Evolutionary conservation across 2,888 invertebrate species (phyloP), one percentile per base, ranked within the genome.

Genomic region (Trissoscelio sp.): DNA sequence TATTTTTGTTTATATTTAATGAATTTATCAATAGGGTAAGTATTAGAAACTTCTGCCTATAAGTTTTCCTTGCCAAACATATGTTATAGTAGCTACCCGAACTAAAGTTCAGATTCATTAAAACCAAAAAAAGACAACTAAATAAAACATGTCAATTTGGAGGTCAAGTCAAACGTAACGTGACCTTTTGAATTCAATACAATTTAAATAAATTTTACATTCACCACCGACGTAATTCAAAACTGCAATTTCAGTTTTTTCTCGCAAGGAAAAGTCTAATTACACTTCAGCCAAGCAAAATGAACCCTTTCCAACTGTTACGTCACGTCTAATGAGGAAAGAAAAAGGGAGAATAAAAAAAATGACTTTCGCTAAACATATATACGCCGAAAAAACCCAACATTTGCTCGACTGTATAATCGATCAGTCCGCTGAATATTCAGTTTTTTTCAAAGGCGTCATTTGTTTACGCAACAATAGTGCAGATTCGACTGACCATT

Each of bases 381-480:
- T 16, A 7, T 14, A 24, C 34, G 24, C 73, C 16, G 16, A 18
- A 44, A 44, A 18, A 1, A 55, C 37, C 53, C 37, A 55, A 51
- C 48, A 37, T 69, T 67, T 31, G 42, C 34, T 44, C 66, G 67
- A 67, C 34, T 69, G 67, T 44, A 55, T 69, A 69, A 77, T 77
- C 69, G 66, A 74, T 57, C 66, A 14, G 9, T 0, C 11, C 18
- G 42, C 12, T 44, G 69, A 70, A 70, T 69, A 70, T 70, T 70
- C 64, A 64, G 20, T 22, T 70, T 44, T 64, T 53, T 53, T 46
- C 44, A 55, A 60, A 60, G 53, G 60, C 53, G 53, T 34, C 53
- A 28, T 55, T 39, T 20, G 70, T n/a, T 78, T 78, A 57, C 18
- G 70, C 57, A 78, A 78, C 55, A 70, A 64, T 57, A 31, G 55